Evolutionary conservation across 2,113 vertebrate species (phyloP).

Genomic region (Neogale vison): DNA sequence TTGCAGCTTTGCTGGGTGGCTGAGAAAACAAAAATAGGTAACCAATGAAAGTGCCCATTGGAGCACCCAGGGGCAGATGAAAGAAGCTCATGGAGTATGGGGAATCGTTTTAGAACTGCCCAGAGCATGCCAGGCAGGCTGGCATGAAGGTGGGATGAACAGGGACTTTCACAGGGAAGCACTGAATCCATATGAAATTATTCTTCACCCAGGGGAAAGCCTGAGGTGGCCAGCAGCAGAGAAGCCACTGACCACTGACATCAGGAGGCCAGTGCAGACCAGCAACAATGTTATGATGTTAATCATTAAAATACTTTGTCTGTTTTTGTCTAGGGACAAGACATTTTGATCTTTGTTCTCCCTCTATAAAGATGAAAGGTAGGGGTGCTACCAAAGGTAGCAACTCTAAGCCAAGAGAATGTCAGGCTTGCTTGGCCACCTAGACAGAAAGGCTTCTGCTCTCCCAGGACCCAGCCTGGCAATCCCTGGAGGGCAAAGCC

Average conservation of each 20-base stretch:
- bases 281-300: slow-evolving; percentile 56
- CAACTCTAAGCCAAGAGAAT: neutral
- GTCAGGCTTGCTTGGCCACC: neutral
- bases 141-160: neutral
- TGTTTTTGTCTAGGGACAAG: slow-evolving; percentile 73
- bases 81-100: neutral
- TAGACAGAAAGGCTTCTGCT: neutral
- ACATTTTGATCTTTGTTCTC: slow-evolving; percentile 71
- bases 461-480: neutral
- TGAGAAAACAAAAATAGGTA: neutral
- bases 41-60: neutral
- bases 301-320: slow-evolving; percentile 76
- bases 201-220: neutral
- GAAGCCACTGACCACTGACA: neutral
- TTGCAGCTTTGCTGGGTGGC: neutral
- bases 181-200: neutral
- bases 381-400: slow-evolving; percentile 33
- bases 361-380: slow-evolving; percentile 73
- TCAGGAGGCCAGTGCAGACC: neutral
- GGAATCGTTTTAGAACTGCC: neutral
- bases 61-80: neutral
- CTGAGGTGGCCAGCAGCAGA: neutral
- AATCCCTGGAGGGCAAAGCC: neutral
- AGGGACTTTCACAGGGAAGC: neutral
- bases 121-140: neutral